Percentiles rank a stretch among this genome's conserved stretches.
Conservation (phyloP, 1,140 invertebrate species). For the Papilio glaucus region DNA sequence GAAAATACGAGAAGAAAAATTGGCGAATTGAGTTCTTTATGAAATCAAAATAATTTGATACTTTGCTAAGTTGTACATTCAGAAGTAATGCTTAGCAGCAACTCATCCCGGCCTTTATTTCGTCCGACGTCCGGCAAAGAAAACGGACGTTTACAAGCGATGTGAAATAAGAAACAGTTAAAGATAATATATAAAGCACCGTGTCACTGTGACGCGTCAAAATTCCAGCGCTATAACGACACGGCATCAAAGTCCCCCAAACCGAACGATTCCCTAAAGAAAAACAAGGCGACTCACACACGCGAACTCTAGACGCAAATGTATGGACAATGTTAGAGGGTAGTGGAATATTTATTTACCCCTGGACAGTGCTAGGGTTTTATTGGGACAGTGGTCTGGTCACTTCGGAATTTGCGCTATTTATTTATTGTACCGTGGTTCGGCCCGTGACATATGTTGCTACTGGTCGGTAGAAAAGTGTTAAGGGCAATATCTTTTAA, state of each 20-base stretch:
- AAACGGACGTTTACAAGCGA: no score
- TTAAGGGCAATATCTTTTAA: conserved; percentile 35
- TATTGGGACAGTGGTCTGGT: conserved; percentile 74
- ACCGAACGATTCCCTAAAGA: conserved; percentile 36
- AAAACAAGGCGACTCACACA: conserved; percentile 17
- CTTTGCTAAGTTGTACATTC: no score
- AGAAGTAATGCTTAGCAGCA: no score
- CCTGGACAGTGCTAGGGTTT: conserved; percentile 62
- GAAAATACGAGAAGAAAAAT: no score
- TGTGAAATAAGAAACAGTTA: no score
- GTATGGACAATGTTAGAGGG: conserved; percentile 46
- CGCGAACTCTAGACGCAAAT: conserved; percentile 24
- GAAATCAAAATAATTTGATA: no score
- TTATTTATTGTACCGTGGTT: conserved; percentile 79
- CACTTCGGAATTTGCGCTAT: conserved; percentile 81
- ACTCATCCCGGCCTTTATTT: no score
- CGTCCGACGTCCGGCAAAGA: no score
- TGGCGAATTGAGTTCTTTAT: no score
- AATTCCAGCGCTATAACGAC: not conserved
- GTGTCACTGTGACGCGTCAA: not conserved
- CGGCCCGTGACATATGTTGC: conserved; percentile 72
- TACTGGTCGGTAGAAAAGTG: conserved; percentile 54
- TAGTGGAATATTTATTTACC: conserved; percentile 69
- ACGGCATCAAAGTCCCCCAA: not conserved
- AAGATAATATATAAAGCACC: no score